A percentile compares a stretch with the other conserved stretches of the same genome.
Evolutionary conservation across 1,140 invertebrate genomes (phyloP).

Genomic region (Aporrectodea caliginosa): DNA sequence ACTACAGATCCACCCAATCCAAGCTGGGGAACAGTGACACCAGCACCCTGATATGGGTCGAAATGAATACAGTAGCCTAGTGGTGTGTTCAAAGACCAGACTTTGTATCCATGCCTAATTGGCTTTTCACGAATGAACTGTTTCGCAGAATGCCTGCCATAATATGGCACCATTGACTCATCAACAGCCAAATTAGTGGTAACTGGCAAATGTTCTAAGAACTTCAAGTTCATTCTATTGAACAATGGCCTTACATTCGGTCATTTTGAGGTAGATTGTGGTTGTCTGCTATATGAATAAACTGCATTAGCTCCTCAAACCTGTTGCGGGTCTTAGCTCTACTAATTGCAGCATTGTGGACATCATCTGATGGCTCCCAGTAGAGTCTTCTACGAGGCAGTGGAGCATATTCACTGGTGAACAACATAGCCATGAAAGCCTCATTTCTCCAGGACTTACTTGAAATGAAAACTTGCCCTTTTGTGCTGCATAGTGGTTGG

Average conservation of each 20-base stretch:
- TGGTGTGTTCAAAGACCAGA: too few relatives aligned
- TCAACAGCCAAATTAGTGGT: background rate
- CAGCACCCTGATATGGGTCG: too few relatives aligned
- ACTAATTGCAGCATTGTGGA: conserved; percentile 3
- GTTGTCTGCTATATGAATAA: background rate
- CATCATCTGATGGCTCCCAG: conserved; percentile 3
- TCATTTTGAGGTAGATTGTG: background rate
- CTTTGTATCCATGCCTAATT: too few relatives aligned
- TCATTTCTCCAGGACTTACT: too few relatives aligned
- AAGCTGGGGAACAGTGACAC: too few relatives aligned
- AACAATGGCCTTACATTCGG: background rate
- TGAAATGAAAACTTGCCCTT: too few relatives aligned
- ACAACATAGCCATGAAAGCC: background rate
- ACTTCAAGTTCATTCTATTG: background rate
- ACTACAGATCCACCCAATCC: too few relatives aligned
- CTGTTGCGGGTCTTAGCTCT: background rate
- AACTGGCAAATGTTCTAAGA: background rate
- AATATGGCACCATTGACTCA: background rate
- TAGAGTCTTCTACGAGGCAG: background rate
- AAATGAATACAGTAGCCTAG: too few relatives aligned
- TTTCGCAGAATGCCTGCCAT: background rate
- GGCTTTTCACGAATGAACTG: background rate
- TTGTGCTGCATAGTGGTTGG: too few relatives aligned
- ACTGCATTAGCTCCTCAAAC: conserved; percentile 2
- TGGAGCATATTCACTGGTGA: background rate